Base-by-base conservation (phyloP, 2,888 invertebrate species). In the Pammene aurita region DNA sequence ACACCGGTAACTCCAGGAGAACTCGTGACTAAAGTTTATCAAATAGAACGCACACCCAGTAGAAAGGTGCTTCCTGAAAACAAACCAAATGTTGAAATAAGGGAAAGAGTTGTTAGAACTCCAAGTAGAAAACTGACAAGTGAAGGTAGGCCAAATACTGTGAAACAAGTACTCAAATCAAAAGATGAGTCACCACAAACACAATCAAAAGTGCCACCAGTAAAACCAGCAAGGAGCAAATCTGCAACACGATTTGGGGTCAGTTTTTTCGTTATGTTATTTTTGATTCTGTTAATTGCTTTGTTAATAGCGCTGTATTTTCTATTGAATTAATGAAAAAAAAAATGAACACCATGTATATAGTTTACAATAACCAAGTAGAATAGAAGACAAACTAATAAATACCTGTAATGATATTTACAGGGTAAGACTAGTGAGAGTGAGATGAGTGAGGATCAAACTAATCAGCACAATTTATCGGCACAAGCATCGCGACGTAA, bases 391-490 rank as follows among this genome's bases (percentile, higher is more conserved):
- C 76, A 78, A 75, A 85, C 78, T 87, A 88, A 87, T 87, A 78
- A 82, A 80, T 82, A 80, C 81, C 76, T 78, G 80, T 86, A 84
- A 85, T 89, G 83, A 87, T 77, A 84, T 92, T 92, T 92, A 79
- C 92, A 93, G 93, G 92, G 83, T 86, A 92, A 92, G 80, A 93
- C 92, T 86, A 93, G 93, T 92, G 93, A 93, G 83, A 93, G 93
- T 90, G 93, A 93, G 82, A 92, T 93, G 93, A 93, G 93, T 87
- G 93, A 93, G 78, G 93, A 93, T 80, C 90, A 88, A 81, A 77
- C 74, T 71, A 80, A 78, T 72, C 85, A 86, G 77, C 84, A 83
- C 72, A 83, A 79, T 77, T 71, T 75, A 70, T 75, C 78, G 74
- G 77, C 79, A 70, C 80, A 80, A 74, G 78, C 73, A 65, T 73